Evolutionary conservation across 2,888 invertebrate genomes (phyloP), one percentile per base, ranked within the genome.

Genomic region (Papilio demoleus): DNA sequence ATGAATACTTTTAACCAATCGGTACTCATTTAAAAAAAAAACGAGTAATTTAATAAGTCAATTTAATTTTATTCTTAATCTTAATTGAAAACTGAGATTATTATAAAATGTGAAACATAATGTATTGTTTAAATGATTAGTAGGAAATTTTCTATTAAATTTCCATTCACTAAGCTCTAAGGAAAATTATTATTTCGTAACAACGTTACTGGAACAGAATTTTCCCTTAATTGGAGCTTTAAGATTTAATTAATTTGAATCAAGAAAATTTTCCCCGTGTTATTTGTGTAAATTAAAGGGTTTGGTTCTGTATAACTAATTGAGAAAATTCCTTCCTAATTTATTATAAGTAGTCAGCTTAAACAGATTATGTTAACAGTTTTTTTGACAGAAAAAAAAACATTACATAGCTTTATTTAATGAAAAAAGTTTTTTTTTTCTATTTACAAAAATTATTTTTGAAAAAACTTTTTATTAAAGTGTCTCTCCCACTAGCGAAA

Each of bases 241-340:
- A 50, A 47, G 62, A 68, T 58, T 68, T 68, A 68, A 63, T 63
- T 68, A 59, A 64, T 68, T 64, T 63, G 36, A 47, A 45, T 58
- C 45, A 56, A 64, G 63, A 22, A 63, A 58, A 56, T 68, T 68
- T 31, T 47, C 58, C 27, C 34, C 17, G 9, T 24, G 17, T 58
- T 42, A 36, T 47, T 64, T 63, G 31, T 34, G 61, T 38, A 68
- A 63, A 63, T 68, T 67, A 61, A 61, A 61, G 38, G 53, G 34
- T 67, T 61, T 61, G 38, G 22, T 50, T 31, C 17, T 14, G 38
- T 56, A 64, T 17, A 62, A 17, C 31, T 31, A 53, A 53, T 53
- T 53, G n/a, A 31, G 53, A 56, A 31, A 31, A 56, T 31, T 31
- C 53, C 53, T 31, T 56, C n/a, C 31, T 31, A 31, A 31, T 31